Evolutionary conservation across 2,797 vertebrate genomes (phyloP).

Genomic region (Echeneis naucrates): DNA sequence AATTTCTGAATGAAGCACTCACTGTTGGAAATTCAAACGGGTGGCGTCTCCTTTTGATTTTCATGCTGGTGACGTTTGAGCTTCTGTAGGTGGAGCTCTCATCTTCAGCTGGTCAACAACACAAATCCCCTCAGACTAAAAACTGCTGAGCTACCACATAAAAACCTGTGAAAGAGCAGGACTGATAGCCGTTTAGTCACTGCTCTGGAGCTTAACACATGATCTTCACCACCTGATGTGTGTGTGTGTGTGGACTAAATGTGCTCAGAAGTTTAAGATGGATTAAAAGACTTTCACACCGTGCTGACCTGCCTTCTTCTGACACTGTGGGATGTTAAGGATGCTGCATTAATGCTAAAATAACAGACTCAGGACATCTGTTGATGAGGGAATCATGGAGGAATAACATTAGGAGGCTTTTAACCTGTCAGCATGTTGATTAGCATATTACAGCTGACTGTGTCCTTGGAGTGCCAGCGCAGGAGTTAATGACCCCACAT

Average conservation of each 20-base stretch:
- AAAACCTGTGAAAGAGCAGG: neutral
- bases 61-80: neutral
- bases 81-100: neutral
- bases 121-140: neutral
- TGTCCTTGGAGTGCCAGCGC: neutral
- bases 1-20: no score
- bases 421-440: neutral
- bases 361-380: neutral
- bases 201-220: neutral
- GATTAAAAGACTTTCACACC: neutral
- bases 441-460: neutral
- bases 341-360: neutral
- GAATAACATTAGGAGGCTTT: neutral
- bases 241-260: no score
- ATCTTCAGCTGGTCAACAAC: neutral
- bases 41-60: neutral
- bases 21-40: neutral
- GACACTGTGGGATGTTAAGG: neutral
- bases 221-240: no score
- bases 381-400: neutral
- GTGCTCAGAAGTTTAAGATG: no score
- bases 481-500: slow-evolving; percentile 7
- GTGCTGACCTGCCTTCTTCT: neutral
- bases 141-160: neutral
- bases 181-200: neutral